phyloP scores from a whole-genome alignment of 1,140 invertebrate genomes.

The Zaprionus taronus region DNA sequence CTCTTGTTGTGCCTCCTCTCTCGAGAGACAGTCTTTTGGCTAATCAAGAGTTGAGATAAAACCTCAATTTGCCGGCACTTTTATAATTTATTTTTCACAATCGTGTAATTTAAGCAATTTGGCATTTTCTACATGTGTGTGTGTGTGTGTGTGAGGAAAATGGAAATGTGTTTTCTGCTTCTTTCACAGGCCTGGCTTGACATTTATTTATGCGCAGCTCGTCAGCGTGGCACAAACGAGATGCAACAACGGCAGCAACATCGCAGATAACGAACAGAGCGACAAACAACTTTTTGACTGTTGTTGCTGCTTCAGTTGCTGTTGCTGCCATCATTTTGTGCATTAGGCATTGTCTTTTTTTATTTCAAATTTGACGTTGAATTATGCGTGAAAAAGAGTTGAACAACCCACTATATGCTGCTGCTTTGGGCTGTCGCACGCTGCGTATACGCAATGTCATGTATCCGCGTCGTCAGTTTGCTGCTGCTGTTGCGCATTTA shows the following conservation, averaged over 20 bases:
- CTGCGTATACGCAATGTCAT: slow-evolving; percentile 54
- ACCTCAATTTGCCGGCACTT: slow-evolving; percentile 33
- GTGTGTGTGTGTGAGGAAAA: slow-evolving; percentile 29
- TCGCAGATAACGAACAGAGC: slow-evolving; percentile 31
- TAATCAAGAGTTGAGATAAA: slow-evolving; percentile 30
- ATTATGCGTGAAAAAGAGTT: slow-evolving; percentile 58
- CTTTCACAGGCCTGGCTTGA: slow-evolving; percentile 48
- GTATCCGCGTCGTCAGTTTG: slow-evolving; percentile 43
- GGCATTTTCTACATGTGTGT: neutral
- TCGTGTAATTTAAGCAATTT: slow-evolving; percentile 74
- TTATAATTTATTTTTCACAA: slow-evolving; percentile 53
- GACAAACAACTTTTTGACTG: slow-evolving; percentile 24
- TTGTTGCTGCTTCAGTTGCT: slow-evolving; percentile 4
- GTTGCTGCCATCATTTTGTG: slow-evolving; percentile 49
- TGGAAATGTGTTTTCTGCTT: slow-evolving; percentile 50
- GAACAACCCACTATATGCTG: slow-evolving; percentile 16
- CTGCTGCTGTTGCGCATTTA: slow-evolving; percentile 64
- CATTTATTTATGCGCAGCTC: slow-evolving; percentile 73
- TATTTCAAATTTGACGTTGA: slow-evolving; percentile 38
- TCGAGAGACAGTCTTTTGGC: neutral
- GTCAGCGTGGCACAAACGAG: slow-evolving; percentile 57
- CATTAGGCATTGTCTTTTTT: slow-evolving; percentile 59
- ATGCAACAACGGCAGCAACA: slow-evolving; percentile 33
- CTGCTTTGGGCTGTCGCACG: slow-evolving; percentile 19
- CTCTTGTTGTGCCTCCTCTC: neutral